Conservation (phyloP, 2,888 invertebrate genomes). For the Schrankia costaestrigalis region DNA sequence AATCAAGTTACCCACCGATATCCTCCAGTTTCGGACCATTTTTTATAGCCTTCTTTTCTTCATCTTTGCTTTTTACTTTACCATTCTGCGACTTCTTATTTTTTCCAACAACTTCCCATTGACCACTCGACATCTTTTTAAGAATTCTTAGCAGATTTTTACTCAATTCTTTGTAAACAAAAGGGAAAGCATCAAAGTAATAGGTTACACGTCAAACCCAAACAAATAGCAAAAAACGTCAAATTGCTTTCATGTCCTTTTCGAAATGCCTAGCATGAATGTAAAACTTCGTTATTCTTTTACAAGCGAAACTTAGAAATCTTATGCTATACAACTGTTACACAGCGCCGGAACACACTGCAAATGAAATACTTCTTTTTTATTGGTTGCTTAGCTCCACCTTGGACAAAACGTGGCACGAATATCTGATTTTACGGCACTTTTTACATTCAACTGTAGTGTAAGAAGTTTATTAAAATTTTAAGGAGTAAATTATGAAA, state of each 20-base stretch:
- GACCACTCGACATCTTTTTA: conserved; percentile 74
- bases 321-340: conserved; percentile 12
- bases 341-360: conserved; percentile 9
- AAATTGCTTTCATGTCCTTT: neutral
- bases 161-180: conserved; percentile 64
- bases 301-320: neutral
- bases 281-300: neutral
- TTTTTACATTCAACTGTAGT: no score
- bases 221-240: conserved; percentile 48
- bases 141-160: conserved; percentile 32
- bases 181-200: conserved; percentile 49
- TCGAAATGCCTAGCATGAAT: conserved; percentile 2
- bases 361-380: conserved; percentile 32
- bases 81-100: conserved; percentile 81
- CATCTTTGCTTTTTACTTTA: conserved; percentile 78
- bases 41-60: conserved; percentile 82
- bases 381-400: conserved; percentile 69
- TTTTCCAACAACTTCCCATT: conserved; percentile 87
- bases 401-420: conserved; percentile 72
- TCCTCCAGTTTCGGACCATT: conserved; percentile 87
- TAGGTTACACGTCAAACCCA: conserved; percentile 75
- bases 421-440: conserved; percentile 8
- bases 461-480: no score
- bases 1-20: conserved; percentile 81
- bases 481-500: no score